Base-by-base conservation (phyloP, 2,113 vertebrate species). In the Chlorocebus sabaeus region DNA sequence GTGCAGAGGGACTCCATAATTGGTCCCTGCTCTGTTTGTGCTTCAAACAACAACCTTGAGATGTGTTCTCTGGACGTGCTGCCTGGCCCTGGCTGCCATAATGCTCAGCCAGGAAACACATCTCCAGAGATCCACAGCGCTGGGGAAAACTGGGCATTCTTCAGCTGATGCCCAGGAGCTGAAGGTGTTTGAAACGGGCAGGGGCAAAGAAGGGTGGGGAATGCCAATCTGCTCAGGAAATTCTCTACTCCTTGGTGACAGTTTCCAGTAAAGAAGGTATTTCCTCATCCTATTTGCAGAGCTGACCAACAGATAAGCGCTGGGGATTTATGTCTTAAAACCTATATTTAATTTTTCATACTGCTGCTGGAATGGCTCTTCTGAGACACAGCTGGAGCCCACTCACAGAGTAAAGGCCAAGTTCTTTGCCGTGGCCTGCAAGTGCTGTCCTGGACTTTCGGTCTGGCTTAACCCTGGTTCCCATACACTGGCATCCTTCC, bases 1-100 rank as follows among this genome's bases (percentile, higher is more conserved):
- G 59, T 73, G 68, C 45, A 79, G 40, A 94, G 92, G 25, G 55
- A 73, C 52, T 75, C 35, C 48, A 12, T 94, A 79, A 97, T 61
- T 90, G 55, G 90, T 75, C 79, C 61, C 89, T 93, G 18, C 59
- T 55, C 87, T 57, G 12, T 17, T 27, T 85, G 20, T 40, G 27
- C 79, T 90, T 78, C 50, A 30, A 72, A 52, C 84, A 76, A 40
- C 40, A 30, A 48, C 78, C 84, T 72, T 59, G 38, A 94, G 27
- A 90, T 78, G 30, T 20, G 5, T 35, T 68, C 64, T 73, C 73
- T 67, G 61, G 61, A 84, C 5, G 5, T 32, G 64, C 35, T 25
- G 5, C 38, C 67, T 30, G 22, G 79, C 10, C 83, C 75, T 73
- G 55, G 59, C 89, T 80, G 57, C 79, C 43, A 52, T 22, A 90